Conservation (phyloP, 1,140 invertebrate genomes). For the Sycobia sp. region DNA sequence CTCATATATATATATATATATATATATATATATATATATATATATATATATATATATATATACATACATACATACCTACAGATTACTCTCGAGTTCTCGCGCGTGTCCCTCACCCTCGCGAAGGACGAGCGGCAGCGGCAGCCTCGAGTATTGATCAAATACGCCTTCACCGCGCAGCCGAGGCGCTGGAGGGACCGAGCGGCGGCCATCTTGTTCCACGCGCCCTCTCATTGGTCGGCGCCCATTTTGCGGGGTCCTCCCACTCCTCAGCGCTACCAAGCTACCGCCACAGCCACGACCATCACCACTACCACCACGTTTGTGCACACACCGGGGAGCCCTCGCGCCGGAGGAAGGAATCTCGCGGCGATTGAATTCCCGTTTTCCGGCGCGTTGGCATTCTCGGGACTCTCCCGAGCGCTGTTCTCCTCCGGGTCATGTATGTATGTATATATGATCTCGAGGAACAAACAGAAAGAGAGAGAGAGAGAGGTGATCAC, state of each 20-base stretch:
- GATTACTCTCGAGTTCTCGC: slow-evolving; percentile 13
- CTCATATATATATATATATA: too few relatives aligned
- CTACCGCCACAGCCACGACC: slow-evolving; percentile 44
- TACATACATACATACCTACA: too few relatives aligned
- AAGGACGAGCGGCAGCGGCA: slow-evolving; percentile 36
- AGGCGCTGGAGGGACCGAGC: too few relatives aligned
- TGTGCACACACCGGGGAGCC: slow-evolving; percentile 43
- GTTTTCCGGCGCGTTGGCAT: slow-evolving; percentile 14
- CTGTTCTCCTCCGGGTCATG: too few relatives aligned
- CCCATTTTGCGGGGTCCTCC: slow-evolving; percentile 55
- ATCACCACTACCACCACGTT: slow-evolving; percentile 36
- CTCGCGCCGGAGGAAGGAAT: slow-evolving; percentile 30
- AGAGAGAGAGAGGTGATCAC: too few relatives aligned
- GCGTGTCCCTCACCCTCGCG: slow-evolving; percentile 41
- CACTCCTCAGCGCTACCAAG: slow-evolving; percentile 13
- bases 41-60: too few relatives aligned
- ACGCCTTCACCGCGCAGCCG: too few relatives aligned
- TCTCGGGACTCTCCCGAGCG: neutral
- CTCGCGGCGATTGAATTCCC: slow-evolving; percentile 47
- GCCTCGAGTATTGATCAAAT: slow-evolving; percentile 60
- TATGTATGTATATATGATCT: too few relatives aligned
- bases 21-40: too few relatives aligned
- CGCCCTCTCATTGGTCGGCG: slow-evolving; percentile 54
- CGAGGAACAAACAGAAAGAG: too few relatives aligned
- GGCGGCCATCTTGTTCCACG: slow-evolving; percentile 55